These are phyloP conservation scores for Macropus fuliginosus DNA, from an alignment of 2,797 vertebrate species.

Conservation along the genomic window DNA sequence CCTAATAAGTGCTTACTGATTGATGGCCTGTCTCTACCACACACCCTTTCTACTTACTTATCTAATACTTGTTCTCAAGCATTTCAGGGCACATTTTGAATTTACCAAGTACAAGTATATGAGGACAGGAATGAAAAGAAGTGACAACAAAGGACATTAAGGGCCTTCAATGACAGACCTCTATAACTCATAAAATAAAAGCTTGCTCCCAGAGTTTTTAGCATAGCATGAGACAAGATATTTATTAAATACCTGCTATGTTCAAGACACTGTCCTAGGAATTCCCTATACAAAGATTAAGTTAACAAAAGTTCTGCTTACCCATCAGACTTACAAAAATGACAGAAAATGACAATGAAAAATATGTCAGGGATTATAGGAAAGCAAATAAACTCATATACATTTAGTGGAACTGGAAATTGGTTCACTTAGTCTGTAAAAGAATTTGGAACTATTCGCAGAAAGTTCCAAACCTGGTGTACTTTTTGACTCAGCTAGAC, in stretches of 20 bases:
- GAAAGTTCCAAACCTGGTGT: background rate
- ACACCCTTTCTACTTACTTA: background rate
- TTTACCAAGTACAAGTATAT: background rate
- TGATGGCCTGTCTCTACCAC: background rate
- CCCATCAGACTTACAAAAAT: background rate
- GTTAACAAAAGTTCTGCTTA: background rate
- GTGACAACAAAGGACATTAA: background rate
- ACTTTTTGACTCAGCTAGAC: background rate
- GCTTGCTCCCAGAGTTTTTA: background rate
- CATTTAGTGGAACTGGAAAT: background rate
- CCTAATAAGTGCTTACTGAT: background rate
- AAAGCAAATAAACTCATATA: background rate
- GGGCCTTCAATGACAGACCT: background rate
- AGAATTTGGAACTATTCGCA: background rate
- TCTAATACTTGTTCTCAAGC: background rate
- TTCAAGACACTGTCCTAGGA: background rate
- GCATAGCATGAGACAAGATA: background rate
- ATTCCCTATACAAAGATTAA: background rate
- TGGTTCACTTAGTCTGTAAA: background rate
- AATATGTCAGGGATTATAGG: background rate
- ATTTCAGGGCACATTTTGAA: background rate
- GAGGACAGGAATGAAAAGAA: background rate
- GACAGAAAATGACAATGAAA: background rate
- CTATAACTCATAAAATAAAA: background rate
- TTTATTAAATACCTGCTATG: background rate